phyloP scores from a whole-genome alignment of 37 sponge, comb jelly and placozoan species.

The Spongia lamella region DNA sequence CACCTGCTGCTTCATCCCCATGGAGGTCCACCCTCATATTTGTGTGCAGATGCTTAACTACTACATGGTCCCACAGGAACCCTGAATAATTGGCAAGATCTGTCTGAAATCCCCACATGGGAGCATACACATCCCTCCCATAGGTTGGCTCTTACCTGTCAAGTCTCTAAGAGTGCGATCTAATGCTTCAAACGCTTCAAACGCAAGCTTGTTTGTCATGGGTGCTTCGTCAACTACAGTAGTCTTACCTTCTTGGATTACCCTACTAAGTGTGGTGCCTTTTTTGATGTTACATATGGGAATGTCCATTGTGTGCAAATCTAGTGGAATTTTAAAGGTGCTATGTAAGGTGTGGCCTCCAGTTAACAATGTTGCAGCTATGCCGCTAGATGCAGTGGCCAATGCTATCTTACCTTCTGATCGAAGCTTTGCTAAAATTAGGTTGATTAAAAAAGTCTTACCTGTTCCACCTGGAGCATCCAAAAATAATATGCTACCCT shows the following conservation, averaged over 20 bases:
- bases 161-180: conserved; percentile 3
- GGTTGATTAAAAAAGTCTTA: conserved; percentile 45
- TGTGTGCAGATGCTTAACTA: conserved; percentile 5
- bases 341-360: conserved; percentile 36
- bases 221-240: conserved; percentile 16
- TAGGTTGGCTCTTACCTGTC: neutral
- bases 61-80: conserved; percentile 17
- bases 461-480: conserved; percentile 46
- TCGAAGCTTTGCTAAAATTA: conserved; percentile 17
- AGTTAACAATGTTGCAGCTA: conserved; percentile 29
- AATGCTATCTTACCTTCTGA: conserved; percentile 17
- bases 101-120: conserved; percentile 34
- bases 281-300: conserved; percentile 9
- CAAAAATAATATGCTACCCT: conserved; percentile 19
- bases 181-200: conserved; percentile 26
- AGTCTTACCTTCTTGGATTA: neutral
- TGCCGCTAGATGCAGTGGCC: conserved; percentile 37
- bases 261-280: neutral
- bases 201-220: conserved; percentile 11
- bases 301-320: too few relatives aligned
- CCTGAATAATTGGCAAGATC: conserved; percentile 25
- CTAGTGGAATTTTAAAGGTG: conserved; percentile 35
- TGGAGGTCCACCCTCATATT: conserved; percentile 7
- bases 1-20: conserved; percentile 10
- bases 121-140: conserved; percentile 19